Conservation (phyloP, 1,140 invertebrate genomes). For the Bombus pascuorum region DNA sequence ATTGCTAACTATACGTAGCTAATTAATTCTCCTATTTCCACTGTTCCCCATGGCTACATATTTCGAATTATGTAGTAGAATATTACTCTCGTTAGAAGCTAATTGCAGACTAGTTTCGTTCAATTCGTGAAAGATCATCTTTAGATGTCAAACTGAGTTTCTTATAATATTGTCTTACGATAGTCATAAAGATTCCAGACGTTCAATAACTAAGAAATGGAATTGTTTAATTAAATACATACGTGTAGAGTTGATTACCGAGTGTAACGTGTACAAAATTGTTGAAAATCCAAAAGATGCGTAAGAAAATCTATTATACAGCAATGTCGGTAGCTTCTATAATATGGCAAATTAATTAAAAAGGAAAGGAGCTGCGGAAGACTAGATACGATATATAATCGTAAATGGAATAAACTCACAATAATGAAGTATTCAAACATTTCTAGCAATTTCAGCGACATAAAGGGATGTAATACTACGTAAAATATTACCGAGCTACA, state of each 20-base stretch:
- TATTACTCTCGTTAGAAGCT: neutral
- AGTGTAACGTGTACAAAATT: too few relatives aligned
- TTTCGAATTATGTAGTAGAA: neutral
- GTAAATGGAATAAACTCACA: neutral
- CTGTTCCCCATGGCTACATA: neutral
- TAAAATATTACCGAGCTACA: slow-evolving; percentile 26
- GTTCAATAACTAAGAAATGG: too few relatives aligned
- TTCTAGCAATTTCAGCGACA: neutral
- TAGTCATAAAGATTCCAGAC: too few relatives aligned
- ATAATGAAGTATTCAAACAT: slow-evolving; percentile 8
- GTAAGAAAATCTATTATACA: too few relatives aligned
- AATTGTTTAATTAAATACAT: too few relatives aligned
- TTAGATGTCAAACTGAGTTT: too few relatives aligned
- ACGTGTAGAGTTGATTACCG: too few relatives aligned
- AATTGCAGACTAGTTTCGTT: neutral
- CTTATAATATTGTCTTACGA: too few relatives aligned
- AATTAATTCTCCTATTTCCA: neutral
- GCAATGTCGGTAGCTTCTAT: too few relatives aligned
- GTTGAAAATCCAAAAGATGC: too few relatives aligned
- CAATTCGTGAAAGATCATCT: neutral
- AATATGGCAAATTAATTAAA: too few relatives aligned
- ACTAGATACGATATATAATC: neutral
- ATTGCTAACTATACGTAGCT: neutral
- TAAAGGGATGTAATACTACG: neutral
- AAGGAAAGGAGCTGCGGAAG: too few relatives aligned